A percentile compares a stretch with the other conserved stretches of the same genome.
phyloP scores from a whole-genome alignment of 2,113 vertebrate genomes.

The Austrofundulus limnaeus region DNA sequence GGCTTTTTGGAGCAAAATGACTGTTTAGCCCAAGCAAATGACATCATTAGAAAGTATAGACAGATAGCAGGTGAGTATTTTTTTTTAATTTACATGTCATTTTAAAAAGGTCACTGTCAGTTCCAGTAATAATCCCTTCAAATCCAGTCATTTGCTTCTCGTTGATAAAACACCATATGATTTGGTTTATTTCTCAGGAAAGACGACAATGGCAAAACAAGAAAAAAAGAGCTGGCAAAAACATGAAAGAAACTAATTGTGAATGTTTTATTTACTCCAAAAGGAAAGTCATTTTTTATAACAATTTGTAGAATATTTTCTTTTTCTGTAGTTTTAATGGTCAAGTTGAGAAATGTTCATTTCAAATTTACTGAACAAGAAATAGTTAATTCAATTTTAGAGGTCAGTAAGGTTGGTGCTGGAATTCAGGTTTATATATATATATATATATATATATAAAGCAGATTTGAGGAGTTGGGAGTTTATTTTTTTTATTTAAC shows the following conservation, averaged over 20 bases:
- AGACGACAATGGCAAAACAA: slow-evolving; percentile 48
- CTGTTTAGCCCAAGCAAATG: slow-evolving; percentile 7
- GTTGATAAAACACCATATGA: slow-evolving; percentile 63
- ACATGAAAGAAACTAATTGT: too few relatives aligned
- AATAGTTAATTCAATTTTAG: too few relatives aligned
- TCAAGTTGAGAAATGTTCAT: too few relatives aligned
- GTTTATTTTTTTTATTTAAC: too few relatives aligned
- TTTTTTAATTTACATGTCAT: slow-evolving; percentile 79
- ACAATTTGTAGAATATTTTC: too few relatives aligned
- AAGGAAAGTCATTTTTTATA: neutral
- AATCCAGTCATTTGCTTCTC: slow-evolving; percentile 71
- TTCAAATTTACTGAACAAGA: too few relatives aligned
- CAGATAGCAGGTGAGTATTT: slow-evolving; percentile 70
- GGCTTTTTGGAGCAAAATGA: slow-evolving; percentile 6
- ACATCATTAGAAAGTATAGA: slow-evolving; percentile 58
- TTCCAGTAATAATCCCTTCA: slow-evolving; percentile 70
- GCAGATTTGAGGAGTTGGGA: too few relatives aligned
- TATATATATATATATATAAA: too few relatives aligned
- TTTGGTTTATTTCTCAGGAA: slow-evolving; percentile 1
- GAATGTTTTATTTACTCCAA: neutral
- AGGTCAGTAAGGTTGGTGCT: too few relatives aligned
- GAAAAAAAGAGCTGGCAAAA: slow-evolving; percentile 10
- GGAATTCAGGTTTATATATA: too few relatives aligned
- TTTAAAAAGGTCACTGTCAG: slow-evolving; percentile 74
- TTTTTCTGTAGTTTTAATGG: too few relatives aligned